A percentile compares a stretch with the other conserved stretches of the same genome.
Conservation (phyloP, 2,888 invertebrate species). For the Nyleta sp. region DNA sequence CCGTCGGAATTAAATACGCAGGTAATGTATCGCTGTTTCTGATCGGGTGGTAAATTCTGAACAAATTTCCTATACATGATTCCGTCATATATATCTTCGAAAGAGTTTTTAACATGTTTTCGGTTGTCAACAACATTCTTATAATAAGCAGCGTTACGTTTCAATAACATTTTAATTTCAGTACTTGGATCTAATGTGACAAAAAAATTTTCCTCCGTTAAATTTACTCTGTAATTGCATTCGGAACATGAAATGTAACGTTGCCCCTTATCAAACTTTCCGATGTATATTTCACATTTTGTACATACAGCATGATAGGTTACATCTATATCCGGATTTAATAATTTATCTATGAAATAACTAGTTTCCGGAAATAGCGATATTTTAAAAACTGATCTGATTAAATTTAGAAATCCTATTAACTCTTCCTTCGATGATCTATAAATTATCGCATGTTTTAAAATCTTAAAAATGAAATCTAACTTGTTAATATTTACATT, state of each 20-base stretch:
- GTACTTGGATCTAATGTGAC: neutral
- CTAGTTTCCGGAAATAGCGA: neutral
- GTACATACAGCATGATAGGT: neutral
- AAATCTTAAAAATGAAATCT: neutral
- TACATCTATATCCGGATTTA: neutral
- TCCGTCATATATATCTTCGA: slow-evolving; percentile 3
- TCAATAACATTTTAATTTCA: slow-evolving; percentile 5
- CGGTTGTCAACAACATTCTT: neutral
- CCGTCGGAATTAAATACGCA: neutral
- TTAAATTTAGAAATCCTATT: neutral
- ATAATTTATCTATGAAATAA: slow-evolving; percentile 4
- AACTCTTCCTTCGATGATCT: neutral
- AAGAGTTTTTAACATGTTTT: neutral
- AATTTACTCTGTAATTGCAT: neutral
- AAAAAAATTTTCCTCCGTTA: slow-evolving; percentile 10
- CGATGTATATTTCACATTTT: neutral
- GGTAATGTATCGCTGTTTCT: neutral
- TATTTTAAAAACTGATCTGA: neutral
- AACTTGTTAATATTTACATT: neutral
- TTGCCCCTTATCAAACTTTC: neutral
- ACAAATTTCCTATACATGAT: neutral
- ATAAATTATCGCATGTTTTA: neutral
- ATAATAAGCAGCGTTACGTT: neutral
- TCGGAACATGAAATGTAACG: neutral
- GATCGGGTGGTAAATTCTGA: neutral